Evolutionary conservation across 2,797 vertebrate genomes (phyloP).

Genomic region (Staurois parvus): DNA sequence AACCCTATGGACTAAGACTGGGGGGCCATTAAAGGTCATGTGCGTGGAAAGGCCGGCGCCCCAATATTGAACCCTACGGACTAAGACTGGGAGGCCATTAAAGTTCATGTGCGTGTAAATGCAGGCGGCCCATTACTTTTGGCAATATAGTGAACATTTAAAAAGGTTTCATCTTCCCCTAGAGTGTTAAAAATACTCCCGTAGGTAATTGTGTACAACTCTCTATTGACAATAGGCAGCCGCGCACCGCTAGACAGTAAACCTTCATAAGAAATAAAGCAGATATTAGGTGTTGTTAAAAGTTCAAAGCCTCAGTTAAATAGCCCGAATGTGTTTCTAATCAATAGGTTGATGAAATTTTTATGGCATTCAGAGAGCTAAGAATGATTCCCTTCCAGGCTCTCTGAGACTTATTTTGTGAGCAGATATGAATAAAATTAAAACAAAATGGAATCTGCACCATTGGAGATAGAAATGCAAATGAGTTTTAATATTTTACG

Average conservation of each 20-base stretch:
- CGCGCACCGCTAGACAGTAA: neutral
- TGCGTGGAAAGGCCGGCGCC: too few relatives aligned
- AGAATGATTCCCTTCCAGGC: constrained; percentile 27
- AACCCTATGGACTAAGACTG: too few relatives aligned
- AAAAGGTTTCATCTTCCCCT: too few relatives aligned
- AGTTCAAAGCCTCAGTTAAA: neutral
- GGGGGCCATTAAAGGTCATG: too few relatives aligned
- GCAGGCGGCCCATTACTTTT: too few relatives aligned
- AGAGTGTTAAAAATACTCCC: too few relatives aligned
- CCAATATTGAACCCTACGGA: too few relatives aligned
- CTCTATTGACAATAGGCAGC: neutral
- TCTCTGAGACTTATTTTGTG: constrained; percentile 57
- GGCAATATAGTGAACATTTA: too few relatives aligned
- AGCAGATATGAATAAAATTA: constrained; percentile 63
- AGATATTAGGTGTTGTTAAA: neutral
- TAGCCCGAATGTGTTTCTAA: neutral
- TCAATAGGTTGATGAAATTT: constrained; percentile 37
- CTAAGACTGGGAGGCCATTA: too few relatives aligned
- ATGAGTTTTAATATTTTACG: constrained; percentile 67
- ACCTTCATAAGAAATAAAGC: neutral
- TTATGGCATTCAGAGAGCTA: neutral
- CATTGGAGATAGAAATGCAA: constrained; percentile 68
- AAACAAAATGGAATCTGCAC: constrained; percentile 57
- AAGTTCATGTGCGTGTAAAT: too few relatives aligned
- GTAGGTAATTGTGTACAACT: too few relatives aligned